Evolutionary conservation across 2,888 invertebrate genomes (phyloP).

Genomic region (Prenolepis imparis): DNA sequence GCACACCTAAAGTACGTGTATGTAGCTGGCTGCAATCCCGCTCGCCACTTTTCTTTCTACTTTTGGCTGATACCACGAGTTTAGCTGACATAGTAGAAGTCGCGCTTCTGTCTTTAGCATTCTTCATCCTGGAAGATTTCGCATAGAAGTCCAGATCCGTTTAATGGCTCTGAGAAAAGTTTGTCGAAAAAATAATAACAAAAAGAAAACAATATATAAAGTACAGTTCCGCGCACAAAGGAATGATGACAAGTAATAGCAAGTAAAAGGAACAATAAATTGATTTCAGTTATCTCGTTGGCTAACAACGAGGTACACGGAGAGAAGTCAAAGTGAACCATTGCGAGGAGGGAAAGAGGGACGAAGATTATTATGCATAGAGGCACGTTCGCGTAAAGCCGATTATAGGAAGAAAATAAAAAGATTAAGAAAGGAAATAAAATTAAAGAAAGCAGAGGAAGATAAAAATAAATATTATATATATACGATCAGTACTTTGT

Average conservation of each 20-base stretch:
- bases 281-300: slow-evolving; percentile 49
- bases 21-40: not conserved
- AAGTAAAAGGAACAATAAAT: slow-evolving; percentile 42
- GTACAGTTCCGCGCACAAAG: not conserved
- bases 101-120: not conserved
- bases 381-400: not conserved
- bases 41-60: slow-evolving; percentile 10
- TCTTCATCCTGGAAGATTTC: not conserved
- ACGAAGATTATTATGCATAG: slow-evolving; percentile 28
- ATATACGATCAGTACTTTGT: slow-evolving; percentile 6
- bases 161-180: not conserved
- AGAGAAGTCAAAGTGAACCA: slow-evolving; percentile 42
- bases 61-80: slow-evolving; percentile 24
- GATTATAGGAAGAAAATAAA: slow-evolving; percentile 9
- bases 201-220: not conserved
- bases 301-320: slow-evolving; percentile 21
- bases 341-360: not conserved
- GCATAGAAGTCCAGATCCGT: not conserved
- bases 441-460: slow-evolving; percentile 22
- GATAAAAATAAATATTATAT: slow-evolving; percentile 33
- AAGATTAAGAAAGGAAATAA: slow-evolving; percentile 30
- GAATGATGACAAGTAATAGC: not conserved
- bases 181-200: not conserved
- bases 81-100: not conserved
- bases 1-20: not conserved